These are phyloP conservation scores for Sphaerodactylus townsendi DNA, from an alignment of 2,113 vertebrate species.

Conservation along the genomic window DNA sequence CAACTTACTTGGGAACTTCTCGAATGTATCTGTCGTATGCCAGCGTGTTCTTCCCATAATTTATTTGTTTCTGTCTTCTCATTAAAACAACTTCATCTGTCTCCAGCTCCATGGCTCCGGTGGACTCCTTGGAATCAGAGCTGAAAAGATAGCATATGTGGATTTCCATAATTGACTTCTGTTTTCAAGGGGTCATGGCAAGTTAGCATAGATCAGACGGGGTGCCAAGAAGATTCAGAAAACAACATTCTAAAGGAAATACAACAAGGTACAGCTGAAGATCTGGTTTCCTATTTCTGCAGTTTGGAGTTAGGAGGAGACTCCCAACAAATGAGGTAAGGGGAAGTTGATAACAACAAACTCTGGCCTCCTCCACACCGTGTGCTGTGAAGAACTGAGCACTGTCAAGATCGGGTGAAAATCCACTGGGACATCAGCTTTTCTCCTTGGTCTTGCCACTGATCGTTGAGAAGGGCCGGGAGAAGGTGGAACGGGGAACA, in stretches of 20 bases:
- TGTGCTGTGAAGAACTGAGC: too few species aligned
- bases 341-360: neutral
- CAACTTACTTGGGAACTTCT: slow-evolving; percentile 89
- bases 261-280: neutral
- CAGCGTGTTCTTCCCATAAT: slow-evolving; percentile 95
- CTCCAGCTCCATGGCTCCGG: slow-evolving; percentile 80
- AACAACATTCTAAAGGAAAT: neutral
- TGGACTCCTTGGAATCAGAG: slow-evolving; percentile 89
- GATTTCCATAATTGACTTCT: neutral
- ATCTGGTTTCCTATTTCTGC: neutral
- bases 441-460: too few species aligned
- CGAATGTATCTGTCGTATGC: slow-evolving; percentile 92
- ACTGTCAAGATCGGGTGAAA: too few species aligned
- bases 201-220: neutral
- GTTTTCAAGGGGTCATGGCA: neutral
- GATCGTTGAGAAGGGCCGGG: too few species aligned
- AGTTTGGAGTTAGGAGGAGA: neutral
- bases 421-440: too few species aligned
- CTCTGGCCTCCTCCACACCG: too few species aligned
- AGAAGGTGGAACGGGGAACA: too few species aligned
- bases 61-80: slow-evolving; percentile 96
- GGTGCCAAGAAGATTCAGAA: neutral
- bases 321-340: neutral
- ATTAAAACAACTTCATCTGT: slow-evolving; percentile 88
- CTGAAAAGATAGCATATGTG: slow-evolving; percentile 61